Percentiles rank a stretch among this genome's conserved stretches.
phyloP scores from a whole-genome alignment of 2,113 vertebrate genomes.

The Tachysurus vachellii region DNA sequence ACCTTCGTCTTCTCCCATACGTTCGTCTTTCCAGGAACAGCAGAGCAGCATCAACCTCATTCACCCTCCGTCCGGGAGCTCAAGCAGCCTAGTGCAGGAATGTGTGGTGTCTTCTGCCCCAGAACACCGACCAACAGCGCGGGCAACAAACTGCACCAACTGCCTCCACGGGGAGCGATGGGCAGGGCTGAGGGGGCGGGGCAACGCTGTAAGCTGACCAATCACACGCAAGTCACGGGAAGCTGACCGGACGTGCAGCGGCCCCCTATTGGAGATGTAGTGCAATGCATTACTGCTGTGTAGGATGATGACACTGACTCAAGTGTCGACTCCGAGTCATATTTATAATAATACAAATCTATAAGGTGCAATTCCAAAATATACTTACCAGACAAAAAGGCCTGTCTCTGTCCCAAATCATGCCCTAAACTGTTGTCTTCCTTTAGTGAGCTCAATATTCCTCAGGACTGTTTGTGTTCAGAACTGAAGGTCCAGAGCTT shows the following conservation, averaged over 20 bases:
- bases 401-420: not conserved
- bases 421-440: not conserved
- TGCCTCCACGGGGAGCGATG: not conserved
- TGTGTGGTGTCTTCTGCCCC: slow-evolving; percentile 31
- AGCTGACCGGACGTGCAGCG: not conserved
- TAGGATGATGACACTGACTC: not conserved
- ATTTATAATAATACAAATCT: too few species aligned
- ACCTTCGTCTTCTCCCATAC: slow-evolving; percentile 97
- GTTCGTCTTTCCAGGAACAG: slow-evolving; percentile 94
- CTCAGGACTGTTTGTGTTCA: not conserved
- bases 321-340: not conserved
- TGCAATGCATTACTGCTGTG: not conserved
- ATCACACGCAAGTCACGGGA: slow-evolving; percentile 46
- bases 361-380: too few species aligned
- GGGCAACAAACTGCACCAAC: not conserved
- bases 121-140: not conserved
- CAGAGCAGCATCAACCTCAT: slow-evolving; percentile 96
- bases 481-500: not conserved
- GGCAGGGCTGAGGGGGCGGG: not conserved
- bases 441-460: too few species aligned
- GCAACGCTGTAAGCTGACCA: not conserved
- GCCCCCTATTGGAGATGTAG: not conserved
- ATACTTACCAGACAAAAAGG: too few species aligned
- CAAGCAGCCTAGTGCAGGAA: slow-evolving; percentile 61
- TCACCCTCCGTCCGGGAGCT: slow-evolving; percentile 69